Conservation (phyloP, 2,113 vertebrate species). For the Gasterosteus aculeatus region DNA sequence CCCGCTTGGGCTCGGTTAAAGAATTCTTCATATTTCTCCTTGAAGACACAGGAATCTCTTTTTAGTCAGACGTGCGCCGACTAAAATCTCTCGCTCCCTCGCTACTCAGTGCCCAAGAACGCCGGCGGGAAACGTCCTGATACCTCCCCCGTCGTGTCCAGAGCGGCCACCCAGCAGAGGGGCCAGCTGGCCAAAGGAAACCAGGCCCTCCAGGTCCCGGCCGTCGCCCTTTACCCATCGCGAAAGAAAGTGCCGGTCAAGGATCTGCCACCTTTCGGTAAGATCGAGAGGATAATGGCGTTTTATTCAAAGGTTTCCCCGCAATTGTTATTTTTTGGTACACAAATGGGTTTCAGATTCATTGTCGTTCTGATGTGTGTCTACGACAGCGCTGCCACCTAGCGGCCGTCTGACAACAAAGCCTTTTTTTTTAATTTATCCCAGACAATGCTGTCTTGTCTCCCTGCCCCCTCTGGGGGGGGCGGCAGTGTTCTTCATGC, state of each 20-base stretch:
- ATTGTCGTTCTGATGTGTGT: no score
- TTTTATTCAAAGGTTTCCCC: background rate
- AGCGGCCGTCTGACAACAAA: constrained; percentile 26
- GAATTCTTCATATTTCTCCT: no score
- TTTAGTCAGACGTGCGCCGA: no score
- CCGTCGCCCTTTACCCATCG: constrained; percentile 92
- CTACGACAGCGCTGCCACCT: constrained; percentile 59
- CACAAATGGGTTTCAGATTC: no score
- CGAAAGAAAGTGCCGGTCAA: constrained; percentile 96
- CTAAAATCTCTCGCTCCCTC: background rate
- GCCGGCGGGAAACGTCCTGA: constrained; percentile 89
- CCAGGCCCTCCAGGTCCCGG: constrained; percentile 93
- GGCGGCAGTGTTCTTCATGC: constrained; percentile 28
- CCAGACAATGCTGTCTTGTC: constrained; percentile 55
- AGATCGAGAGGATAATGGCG: constrained; percentile 40
- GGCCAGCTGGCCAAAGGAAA: constrained; percentile 85
- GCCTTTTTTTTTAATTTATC: background rate
- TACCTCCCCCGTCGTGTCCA: constrained; percentile 92
- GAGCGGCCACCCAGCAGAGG: constrained; percentile 88
- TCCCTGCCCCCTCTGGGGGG: constrained; percentile 6
- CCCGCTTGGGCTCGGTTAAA: no score
- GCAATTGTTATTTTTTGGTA: no score
- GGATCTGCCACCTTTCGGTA: constrained; percentile 96
- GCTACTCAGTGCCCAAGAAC: constrained; percentile 89
- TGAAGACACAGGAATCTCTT: no score